phyloP scores from a whole-genome alignment of 2,888 invertebrate species.

The Mimumesa dahlbomi region DNA sequence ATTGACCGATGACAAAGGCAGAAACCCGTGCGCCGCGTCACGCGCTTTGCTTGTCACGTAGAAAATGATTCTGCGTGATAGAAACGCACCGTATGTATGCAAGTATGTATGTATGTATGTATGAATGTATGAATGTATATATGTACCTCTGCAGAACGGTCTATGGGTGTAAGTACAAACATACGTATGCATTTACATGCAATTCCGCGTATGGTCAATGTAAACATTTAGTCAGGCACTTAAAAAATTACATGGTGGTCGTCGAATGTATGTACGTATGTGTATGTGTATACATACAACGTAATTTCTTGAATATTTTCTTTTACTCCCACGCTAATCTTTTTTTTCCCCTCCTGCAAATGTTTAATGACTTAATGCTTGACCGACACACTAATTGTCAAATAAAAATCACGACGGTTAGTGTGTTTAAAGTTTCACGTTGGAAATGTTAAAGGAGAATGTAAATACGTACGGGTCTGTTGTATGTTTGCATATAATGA shows the following conservation, averaged over 20 bases:
- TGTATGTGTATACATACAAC: no score
- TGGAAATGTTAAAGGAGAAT: no score
- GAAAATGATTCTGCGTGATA: slow-evolving; percentile 24
- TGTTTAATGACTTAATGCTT: slow-evolving; percentile 25
- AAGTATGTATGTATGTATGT: background rate
- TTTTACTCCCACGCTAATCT: slow-evolving; percentile 16
- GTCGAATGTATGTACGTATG: background rate
- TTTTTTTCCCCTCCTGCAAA: slow-evolving; percentile 12
- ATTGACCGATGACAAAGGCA: slow-evolving; percentile 38
- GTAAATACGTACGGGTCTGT: no score
- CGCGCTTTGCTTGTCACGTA: slow-evolving; percentile 1
- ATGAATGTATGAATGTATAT: background rate
- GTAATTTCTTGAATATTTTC: slow-evolving; percentile 30
- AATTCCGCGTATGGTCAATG: slow-evolving; percentile 2
- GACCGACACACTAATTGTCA: background rate
- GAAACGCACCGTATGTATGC: slow-evolving; percentile 21
- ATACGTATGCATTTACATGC: slow-evolving; percentile 3
- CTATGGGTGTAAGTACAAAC: background rate
- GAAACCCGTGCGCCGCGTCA: slow-evolving; percentile 8
- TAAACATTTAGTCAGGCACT: slow-evolving; percentile 10
- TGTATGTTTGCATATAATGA: no score
- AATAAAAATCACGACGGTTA: background rate
- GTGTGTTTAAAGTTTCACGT: background rate
- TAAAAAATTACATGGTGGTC: slow-evolving; percentile 20
- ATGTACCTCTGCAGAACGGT: background rate